These are phyloP conservation scores for Geococcyx californianus DNA, from an alignment of 2,113 vertebrate genomes.

Conservation along the genomic window DNA sequence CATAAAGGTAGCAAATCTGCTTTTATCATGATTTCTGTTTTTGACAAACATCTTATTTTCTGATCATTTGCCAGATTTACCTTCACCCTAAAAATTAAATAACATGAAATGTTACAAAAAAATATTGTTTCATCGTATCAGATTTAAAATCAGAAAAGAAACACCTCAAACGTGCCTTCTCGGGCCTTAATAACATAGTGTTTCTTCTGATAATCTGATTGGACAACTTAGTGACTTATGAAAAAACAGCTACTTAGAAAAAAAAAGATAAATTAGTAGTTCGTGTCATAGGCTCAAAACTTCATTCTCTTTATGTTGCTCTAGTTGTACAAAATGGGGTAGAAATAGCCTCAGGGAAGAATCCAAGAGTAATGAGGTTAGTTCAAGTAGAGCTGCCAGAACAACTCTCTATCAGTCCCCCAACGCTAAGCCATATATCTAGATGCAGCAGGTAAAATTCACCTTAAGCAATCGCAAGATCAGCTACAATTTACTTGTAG, in stretches of 20 bases:
- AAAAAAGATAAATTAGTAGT: not conserved
- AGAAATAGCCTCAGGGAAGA: conserved; percentile 28
- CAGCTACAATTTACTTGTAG: not conserved
- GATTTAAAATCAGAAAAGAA: not conserved
- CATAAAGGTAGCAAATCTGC: not conserved
- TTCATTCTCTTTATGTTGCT: not conserved
- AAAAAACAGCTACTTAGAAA: not conserved
- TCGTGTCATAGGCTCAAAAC: not conserved
- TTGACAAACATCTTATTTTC: not conserved
- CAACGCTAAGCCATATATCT: not conserved
- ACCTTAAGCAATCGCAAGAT: not conserved
- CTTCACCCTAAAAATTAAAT: not conserved
- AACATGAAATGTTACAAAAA: not conserved
- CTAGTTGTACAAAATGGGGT: conserved; percentile 46
- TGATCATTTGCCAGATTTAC: not conserved
- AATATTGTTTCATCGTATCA: not conserved
- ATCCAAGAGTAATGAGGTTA: conserved; percentile 21
- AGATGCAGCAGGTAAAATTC: not conserved
- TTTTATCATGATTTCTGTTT: not conserved
- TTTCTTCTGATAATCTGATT: not conserved
- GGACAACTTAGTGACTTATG: not conserved
- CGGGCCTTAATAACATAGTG: not conserved
- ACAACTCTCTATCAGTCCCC: not conserved
- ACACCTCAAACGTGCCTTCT: not conserved
- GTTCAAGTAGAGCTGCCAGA: conserved; percentile 27